These are phyloP conservation scores for Catajapyx aquilonaris DNA, from an alignment of 1,140 invertebrate species.

Conservation along the genomic window DNA sequence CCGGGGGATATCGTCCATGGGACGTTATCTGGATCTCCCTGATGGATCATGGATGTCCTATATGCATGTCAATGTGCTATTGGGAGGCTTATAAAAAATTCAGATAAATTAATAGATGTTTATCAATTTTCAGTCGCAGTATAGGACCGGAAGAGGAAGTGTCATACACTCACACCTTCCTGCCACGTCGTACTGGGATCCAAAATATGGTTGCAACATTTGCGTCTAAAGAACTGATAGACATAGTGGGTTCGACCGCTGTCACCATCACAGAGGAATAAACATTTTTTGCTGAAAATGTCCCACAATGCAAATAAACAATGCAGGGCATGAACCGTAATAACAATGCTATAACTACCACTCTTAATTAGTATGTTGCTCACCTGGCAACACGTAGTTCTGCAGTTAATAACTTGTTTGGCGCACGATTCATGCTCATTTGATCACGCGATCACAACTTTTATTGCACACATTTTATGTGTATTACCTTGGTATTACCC, in stretches of 20 bases:
- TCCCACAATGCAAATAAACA: too few relatives aligned
- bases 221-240: conserved; percentile 36
- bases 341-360: too few relatives aligned
- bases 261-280: too few relatives aligned
- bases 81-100: background rate
- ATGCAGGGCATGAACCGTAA: too few relatives aligned
- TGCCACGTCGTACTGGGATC: conserved; percentile 26
- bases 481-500: too few relatives aligned
- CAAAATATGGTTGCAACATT: conserved; percentile 39
- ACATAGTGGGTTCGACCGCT: conserved; percentile 35
- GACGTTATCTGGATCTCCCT: background rate
- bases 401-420: too few relatives aligned
- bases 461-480: too few relatives aligned
- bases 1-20: background rate
- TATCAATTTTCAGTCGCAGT: conserved; percentile 18
- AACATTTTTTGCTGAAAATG: too few relatives aligned
- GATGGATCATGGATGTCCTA: conserved; percentile 1
- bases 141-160: conserved; percentile 27
- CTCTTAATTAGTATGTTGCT: too few relatives aligned
- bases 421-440: too few relatives aligned
- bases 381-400: too few relatives aligned
- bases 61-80: conserved; percentile 4
- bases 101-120: conserved; percentile 2
- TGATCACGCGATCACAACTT: too few relatives aligned
- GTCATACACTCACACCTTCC: conserved; percentile 27